A percentile compares a stretch with the other conserved stretches of the same genome.
Evolutionary conservation across 2,888 invertebrate species (phyloP).

Genomic region (Watsonalla binaria): DNA sequence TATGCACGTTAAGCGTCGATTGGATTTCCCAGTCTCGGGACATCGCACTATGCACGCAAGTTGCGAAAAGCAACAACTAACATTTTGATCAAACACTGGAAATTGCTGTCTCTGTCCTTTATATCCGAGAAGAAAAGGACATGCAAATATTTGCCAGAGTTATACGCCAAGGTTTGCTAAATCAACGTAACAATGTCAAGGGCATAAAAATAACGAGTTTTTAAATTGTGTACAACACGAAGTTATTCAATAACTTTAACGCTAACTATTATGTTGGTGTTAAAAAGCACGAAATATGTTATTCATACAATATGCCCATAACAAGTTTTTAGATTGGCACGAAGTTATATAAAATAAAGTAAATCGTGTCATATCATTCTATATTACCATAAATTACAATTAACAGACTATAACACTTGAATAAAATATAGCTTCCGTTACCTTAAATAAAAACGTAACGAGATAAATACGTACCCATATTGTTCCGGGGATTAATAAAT

Average conservation of each 20-base stretch:
- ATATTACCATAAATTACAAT: not conserved
- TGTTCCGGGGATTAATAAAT: not conserved
- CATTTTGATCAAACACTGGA: not conserved
- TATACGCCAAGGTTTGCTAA: not conserved
- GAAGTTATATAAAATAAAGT: too few relatives aligned
- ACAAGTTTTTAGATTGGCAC: too few relatives aligned
- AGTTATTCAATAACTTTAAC: not conserved
- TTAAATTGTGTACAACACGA: not conserved
- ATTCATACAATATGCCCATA: not conserved
- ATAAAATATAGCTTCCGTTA: not conserved
- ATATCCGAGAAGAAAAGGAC: not conserved
- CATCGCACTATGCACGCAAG: conserved; percentile 13
- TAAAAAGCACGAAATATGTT: not conserved
- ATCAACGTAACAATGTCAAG: conserved; percentile 1
- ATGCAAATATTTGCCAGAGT: not conserved
- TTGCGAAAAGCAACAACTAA: not conserved
- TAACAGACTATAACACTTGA: not conserved
- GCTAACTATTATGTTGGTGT: not conserved
- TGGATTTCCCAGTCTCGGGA: conserved; percentile 28
- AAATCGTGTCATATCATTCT: too few relatives aligned
- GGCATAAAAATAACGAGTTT: not conserved
- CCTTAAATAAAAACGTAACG: not conserved
- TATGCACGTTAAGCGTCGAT: conserved; percentile 12
- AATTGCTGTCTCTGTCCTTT: not conserved
- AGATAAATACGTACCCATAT: not conserved